Evolutionary conservation across 1,140 invertebrate species (phyloP).

Genomic region (Ceratosolen solmsi): DNA sequence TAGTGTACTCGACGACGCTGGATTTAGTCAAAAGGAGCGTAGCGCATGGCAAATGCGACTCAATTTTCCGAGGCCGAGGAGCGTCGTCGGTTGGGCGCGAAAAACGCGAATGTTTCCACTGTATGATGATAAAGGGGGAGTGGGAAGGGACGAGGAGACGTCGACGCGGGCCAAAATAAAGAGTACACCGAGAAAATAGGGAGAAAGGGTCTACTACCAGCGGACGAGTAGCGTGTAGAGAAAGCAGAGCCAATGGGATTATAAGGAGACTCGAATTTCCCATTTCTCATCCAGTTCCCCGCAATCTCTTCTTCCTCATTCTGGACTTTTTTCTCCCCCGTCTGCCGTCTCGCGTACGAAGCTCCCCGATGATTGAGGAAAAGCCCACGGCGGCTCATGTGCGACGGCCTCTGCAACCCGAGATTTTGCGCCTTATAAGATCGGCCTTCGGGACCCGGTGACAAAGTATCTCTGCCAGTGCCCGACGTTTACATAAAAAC

Average conservation of each 20-base stretch:
- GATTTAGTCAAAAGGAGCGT: no score
- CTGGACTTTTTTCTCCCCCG: background rate
- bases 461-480: background rate
- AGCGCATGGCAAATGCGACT: no score
- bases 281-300: background rate
- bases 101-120: background rate
- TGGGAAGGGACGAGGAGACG: background rate
- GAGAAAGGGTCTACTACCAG: background rate
- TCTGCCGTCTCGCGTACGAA: background rate
- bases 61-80: background rate
- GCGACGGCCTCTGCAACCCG: no score
- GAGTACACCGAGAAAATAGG: background rate
- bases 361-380: background rate
- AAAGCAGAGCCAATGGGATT: background rate
- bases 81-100: background rate
- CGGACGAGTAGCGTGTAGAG: background rate
- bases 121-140: background rate
- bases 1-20: no score
- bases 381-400: background rate
- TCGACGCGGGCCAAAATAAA: background rate
- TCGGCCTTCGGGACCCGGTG: background rate
- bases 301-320: background rate
- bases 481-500: background rate
- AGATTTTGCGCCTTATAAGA: constrained; percentile 8
- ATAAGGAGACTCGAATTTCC: background rate